Conservation (phyloP, 2,113 vertebrate species). For the Cebidichthys violaceus region DNA sequence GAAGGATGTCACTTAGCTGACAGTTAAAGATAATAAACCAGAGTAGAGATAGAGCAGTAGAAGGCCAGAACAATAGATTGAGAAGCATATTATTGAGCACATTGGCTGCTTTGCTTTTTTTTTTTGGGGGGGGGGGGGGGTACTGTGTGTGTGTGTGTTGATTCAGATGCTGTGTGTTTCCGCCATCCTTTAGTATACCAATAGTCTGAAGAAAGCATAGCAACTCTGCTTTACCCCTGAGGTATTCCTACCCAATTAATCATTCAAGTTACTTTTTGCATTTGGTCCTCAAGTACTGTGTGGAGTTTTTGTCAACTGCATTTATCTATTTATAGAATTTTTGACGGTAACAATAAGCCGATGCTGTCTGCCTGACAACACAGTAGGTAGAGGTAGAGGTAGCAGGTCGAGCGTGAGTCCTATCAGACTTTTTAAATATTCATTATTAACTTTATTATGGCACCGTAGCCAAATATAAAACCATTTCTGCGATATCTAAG, state of each 20-base stretch:
- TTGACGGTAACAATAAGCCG: neutral
- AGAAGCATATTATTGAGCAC: neutral
- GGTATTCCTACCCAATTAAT: neutral
- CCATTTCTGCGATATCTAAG: neutral
- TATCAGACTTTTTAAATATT: neutral
- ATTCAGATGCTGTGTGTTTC: neutral
- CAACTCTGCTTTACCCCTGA: neutral
- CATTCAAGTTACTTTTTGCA: neutral
- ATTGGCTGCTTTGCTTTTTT: neutral
- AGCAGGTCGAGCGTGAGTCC: neutral
- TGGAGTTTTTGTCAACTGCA: too few relatives aligned
- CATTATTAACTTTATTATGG: too few relatives aligned
- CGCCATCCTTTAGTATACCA: neutral
- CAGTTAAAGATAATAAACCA: neutral
- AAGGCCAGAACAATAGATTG: neutral
- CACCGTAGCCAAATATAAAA: too few relatives aligned
- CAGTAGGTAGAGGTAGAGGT: neutral
- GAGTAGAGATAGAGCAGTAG: neutral
- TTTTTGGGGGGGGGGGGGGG: neutral
- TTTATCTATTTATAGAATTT: neutral
- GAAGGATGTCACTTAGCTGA: neutral
- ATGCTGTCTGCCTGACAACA: neutral
- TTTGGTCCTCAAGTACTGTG: neutral
- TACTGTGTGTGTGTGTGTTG: neutral
- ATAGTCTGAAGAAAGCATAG: too few relatives aligned